A percentile compares a stretch with the other conserved stretches of the same genome.
Evolutionary conservation across 2,797 vertebrate genomes (phyloP).

Genomic region (Lagocephalus sceleratus): DNA sequence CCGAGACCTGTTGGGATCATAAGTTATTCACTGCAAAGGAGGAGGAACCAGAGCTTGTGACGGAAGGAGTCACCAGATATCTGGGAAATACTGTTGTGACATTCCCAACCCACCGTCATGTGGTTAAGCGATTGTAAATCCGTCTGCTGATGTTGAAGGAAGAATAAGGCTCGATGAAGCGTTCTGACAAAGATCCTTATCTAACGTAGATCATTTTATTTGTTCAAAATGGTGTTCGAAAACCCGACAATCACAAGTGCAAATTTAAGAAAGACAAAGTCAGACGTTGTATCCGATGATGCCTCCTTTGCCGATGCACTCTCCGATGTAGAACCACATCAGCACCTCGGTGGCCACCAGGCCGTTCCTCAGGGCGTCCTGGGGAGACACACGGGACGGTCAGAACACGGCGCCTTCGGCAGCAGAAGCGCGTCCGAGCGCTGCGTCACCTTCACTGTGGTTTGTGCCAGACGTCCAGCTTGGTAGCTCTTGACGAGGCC

Average conservation of each 20-base stretch:
- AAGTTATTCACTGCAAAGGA: constrained; percentile 88
- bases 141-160: too few species aligned
- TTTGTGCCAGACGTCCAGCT: constrained; percentile 79
- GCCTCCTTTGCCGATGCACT: constrained; percentile 87
- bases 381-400: constrained; percentile 1
- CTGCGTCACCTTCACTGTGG: constrained; percentile 82
- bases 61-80: constrained; percentile 86
- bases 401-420: background rate
- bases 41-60: constrained; percentile 89
- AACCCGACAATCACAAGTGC: constrained; percentile 37
- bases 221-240: constrained; percentile 52
- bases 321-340: constrained; percentile 94
- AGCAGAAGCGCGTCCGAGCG: too few species aligned
- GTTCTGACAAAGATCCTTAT: too few species aligned
- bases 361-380: constrained; percentile 89
- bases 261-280: constrained; percentile 52
- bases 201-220: constrained; percentile 8
- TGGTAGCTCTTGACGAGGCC: constrained; percentile 75
- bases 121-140: constrained; percentile 27
- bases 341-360: constrained; percentile 87
- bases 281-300: constrained; percentile 87
- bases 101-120: background rate
- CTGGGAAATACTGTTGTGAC: constrained; percentile 75
- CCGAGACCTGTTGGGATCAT: constrained; percentile 2
- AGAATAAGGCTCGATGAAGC: too few species aligned